phyloP scores from a whole-genome alignment of 1,140 invertebrate species.

The Pristionchus pacificus region DNA sequence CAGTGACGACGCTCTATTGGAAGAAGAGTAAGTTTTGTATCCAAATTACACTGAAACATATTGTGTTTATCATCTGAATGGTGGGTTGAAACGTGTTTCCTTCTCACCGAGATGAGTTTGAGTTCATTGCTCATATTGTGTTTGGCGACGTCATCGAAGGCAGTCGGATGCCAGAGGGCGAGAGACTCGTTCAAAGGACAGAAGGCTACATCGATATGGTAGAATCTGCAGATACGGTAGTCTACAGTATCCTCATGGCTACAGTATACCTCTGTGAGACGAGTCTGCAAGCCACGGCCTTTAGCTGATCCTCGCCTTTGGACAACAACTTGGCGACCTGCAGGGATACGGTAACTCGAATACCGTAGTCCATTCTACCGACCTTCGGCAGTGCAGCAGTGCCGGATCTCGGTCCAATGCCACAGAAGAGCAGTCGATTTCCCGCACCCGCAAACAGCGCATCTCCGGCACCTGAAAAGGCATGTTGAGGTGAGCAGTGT shows the following conservation, averaged over 20 bases:
- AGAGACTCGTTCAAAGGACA: constrained; percentile 48
- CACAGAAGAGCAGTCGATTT: constrained; percentile 48
- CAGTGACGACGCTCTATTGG: no score
- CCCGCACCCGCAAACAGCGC: constrained; percentile 47
- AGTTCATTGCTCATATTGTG: constrained; percentile 53
- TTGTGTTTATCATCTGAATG: neutral
- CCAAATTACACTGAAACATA: no score
- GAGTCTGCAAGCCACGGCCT: constrained; percentile 48
- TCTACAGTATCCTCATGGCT: no score
- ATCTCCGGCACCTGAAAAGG: constrained; percentile 47
- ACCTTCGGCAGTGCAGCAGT: neutral
- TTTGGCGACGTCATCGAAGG: constrained; percentile 50
- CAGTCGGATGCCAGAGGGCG: constrained; percentile 42
- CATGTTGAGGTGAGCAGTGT: neutral
- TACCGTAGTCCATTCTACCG: neutral
- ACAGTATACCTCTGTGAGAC: constrained; percentile 53
- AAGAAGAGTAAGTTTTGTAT: no score
- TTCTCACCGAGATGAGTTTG: no score
- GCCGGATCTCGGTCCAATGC: constrained; percentile 53
- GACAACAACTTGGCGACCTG: neutral
- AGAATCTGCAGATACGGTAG: constrained; percentile 44
- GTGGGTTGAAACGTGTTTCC: neutral
- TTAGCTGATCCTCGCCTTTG: constrained; percentile 8
- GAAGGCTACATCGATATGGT: constrained; percentile 57
- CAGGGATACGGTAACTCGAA: neutral